Evolutionary conservation across 1,140 invertebrate species (phyloP), one percentile per base, ranked within the genome.

Genomic region (Trichogramma pretiosum): DNA sequence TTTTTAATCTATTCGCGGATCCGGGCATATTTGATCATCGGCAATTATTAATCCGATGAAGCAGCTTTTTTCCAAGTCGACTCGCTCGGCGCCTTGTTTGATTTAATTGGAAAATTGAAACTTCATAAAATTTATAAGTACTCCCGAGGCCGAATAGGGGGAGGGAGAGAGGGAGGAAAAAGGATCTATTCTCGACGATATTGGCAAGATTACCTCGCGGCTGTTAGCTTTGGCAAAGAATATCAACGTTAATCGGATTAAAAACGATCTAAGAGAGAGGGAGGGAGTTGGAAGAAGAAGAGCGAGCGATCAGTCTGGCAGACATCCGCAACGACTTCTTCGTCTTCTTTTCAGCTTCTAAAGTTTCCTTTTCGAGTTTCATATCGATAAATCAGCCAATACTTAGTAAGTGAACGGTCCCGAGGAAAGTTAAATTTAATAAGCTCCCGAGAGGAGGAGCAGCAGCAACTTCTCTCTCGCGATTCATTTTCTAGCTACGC

Each of bases 171-270:
- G 21, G 23, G 22, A 18, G 45, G 24, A n/a, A 36, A 8, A 8
- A 17, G 34, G 11, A 21, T 24, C 43, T 24, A 37, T 8, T 45
- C 24, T 41, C 36, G 37, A 9, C 38, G 38, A 48, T 34, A 35
- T 22, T 26, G 37, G 41, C 26, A 18, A 23, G 22, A 41, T 48
- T 48, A 48, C 38, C 32, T 18, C 8, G 34, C 16, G 41, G 46
- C 40, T 35, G 30, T 41, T 48, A 38, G 38, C 37, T 34, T 24
- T n/a, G 11, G 22, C 16, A 40, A 48, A 48, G 46, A 48, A 41
- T 41, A 13, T 41, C 16, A 14, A 26, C 16, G 38, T 34, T 34
- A 40, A 48, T 48, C 46, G 46, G 38, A 41, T 48, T 48, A 48
- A 48, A 48, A 48, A 9, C 16, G 38, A 48, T 48, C 41, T 19